A percentile compares a stretch with the other conserved stretches of the same genome.
phyloP scores from a whole-genome alignment of 2,797 vertebrate species.

The Jordanella pulchra region DNA sequence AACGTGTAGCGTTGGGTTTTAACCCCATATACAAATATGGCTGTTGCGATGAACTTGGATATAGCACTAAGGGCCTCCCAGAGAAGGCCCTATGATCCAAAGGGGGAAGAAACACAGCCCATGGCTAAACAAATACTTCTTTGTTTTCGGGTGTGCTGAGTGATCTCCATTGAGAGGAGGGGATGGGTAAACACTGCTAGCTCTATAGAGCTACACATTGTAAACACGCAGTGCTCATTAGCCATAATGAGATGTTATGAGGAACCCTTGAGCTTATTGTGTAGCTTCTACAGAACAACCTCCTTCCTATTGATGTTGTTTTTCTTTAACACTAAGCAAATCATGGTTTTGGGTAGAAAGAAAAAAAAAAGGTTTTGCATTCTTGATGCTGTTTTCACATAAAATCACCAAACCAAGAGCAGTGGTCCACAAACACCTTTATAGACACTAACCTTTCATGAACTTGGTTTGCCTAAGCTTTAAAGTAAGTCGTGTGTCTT shows the following conservation, averaged over 20 bases:
- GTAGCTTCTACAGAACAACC: constrained; percentile 75
- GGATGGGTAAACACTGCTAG: constrained; percentile 80
- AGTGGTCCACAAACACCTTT: constrained; percentile 60
- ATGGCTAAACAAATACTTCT: constrained; percentile 80
- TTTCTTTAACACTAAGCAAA: constrained; percentile 79
- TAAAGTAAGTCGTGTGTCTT: constrained; percentile 36
- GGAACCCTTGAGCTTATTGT: constrained; percentile 81
- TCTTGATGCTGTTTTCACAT: constrained; percentile 62
- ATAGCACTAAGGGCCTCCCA: constrained; percentile 68
- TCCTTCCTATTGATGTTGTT: constrained; percentile 78
- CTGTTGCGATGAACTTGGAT: constrained; percentile 69
- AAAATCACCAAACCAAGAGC: constrained; percentile 63
- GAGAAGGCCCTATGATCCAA: constrained; percentile 75
- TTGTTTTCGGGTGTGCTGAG: constrained; percentile 79
- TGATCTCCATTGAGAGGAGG: constrained; percentile 80
- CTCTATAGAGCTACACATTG: constrained; percentile 80
- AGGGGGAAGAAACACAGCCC: constrained; percentile 74
- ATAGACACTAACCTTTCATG: constrained; percentile 38
- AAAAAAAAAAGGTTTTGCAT: constrained; percentile 49
- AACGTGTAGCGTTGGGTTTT: constrained; percentile 55
- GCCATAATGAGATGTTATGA: constrained; percentile 84
- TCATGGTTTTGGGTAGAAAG: constrained; percentile 70
- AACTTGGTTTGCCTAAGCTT: constrained; percentile 37
- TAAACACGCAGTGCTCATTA: constrained; percentile 83
- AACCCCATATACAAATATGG: constrained; percentile 51